Evolutionary conservation across 2,888 invertebrate genomes (phyloP), one percentile per base, ranked within the genome.

Genomic region (Melanostoma scalare): DNA sequence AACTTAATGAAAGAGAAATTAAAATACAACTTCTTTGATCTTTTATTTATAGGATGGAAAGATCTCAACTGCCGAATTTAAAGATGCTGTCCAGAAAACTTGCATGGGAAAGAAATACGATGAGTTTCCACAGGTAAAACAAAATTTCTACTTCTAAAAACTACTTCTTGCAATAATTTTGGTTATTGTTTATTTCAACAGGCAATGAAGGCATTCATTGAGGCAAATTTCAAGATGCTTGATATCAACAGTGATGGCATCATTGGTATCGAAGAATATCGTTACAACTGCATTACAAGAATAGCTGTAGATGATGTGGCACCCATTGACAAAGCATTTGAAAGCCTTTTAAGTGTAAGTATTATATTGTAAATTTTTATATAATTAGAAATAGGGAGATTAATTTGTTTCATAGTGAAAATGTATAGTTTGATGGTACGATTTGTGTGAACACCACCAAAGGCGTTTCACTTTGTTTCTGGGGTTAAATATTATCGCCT

Each of bases 151-250:
- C n/a, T 35, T 36, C 9, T 4, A n/a, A 36, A 35, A 55, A 20
- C 10, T 42, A 3, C n/a, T 55, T 48, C 20, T 20, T 20, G 20
- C 20, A 20, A 20, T 20, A 20, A 30, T 31, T 63, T 58, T 46
- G 6, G 0, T 30, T 50, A 38, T 56, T 63, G 20, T 52, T 63
- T 52, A 78, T 44, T 48, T 78, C 3, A 36, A 42, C 55, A 91
- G 91, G 96, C 96, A 3, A 95, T 96, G 95, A 96, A 94, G 89
- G 95, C 96, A 89, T 96, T 96, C 90, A 96, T 96, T 89, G 96
- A 96, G 90, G 94, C 95, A 67, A 96, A 96, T 91, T 96, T 96
- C 90, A 94, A 94, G 89, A 93, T 96, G 93, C 94, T 96, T 53
- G 96, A 96, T 88, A 92, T 96, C 75, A 96, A 96, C 88, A 94